phyloP scores from a whole-genome alignment of 2,113 vertebrate genomes.

The Echinops telfairi region DNA sequence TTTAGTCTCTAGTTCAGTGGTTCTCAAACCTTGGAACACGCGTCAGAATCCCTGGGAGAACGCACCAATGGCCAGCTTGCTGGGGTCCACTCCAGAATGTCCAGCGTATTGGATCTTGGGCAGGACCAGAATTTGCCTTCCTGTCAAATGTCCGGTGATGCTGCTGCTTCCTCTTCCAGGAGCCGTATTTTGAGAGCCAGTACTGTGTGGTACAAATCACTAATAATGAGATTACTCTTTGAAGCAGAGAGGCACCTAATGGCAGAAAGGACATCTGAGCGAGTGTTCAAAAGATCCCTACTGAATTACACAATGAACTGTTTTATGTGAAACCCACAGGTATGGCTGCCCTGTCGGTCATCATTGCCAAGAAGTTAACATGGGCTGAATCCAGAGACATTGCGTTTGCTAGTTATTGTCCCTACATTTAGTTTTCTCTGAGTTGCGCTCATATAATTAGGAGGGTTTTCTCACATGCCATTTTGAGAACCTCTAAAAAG shows the following conservation, averaged over 20 bases:
- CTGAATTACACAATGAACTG: constrained; percentile 22
- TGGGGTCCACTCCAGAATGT: background rate
- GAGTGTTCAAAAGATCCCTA: constrained; percentile 21
- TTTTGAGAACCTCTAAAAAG: constrained; percentile 3
- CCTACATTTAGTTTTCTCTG: background rate
- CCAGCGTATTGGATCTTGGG: constrained; percentile 35
- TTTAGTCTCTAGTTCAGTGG: constrained; percentile 20
- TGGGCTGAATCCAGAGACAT: background rate
- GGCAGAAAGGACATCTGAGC: constrained; percentile 38
- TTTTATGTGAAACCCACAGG: background rate
- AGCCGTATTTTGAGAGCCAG: background rate
- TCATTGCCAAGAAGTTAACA: background rate
- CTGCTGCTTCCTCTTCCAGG: background rate
- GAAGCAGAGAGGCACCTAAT: background rate
- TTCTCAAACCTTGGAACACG: constrained; percentile 18
- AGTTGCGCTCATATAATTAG: constrained; percentile 41
- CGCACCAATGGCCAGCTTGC: background rate
- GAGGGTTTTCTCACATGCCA: constrained; percentile 1
- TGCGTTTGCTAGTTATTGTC: constrained; percentile 40
- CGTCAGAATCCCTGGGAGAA: background rate
- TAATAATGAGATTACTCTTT: constrained; percentile 37
- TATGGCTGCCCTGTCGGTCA: background rate
- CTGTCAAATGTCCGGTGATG: background rate
- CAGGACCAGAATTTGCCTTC: constrained; percentile 14
- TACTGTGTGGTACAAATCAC: background rate